Evolutionary conservation across 1,140 invertebrate genomes (phyloP).

Genomic region (Anastatus disparis): DNA sequence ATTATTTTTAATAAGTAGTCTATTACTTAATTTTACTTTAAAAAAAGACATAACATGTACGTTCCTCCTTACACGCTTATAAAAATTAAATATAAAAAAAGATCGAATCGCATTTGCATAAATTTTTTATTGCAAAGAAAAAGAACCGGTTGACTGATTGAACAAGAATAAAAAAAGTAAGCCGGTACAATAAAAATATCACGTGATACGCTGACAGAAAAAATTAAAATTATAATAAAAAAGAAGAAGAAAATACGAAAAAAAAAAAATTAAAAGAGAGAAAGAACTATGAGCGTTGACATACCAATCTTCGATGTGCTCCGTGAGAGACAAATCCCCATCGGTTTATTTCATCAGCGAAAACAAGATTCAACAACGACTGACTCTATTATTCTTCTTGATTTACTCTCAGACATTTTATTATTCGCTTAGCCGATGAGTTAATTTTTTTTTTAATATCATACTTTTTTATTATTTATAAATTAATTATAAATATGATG

Average conservation of each 20-base stretch:
- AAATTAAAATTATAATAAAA: background rate
- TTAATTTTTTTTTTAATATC: background rate
- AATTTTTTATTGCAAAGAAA: no score
- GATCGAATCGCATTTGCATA: no score
- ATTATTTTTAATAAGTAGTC: no score
- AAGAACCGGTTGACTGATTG: background rate
- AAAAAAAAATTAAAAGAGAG: background rate
- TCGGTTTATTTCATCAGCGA: background rate
- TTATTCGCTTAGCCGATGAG: background rate
- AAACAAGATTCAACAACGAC: background rate
- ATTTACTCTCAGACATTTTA: background rate
- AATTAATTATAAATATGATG: no score
- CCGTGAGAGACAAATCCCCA: background rate
- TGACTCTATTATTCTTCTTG: background rate
- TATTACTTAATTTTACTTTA: no score
- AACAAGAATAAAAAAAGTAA: slow-evolving; percentile 2
- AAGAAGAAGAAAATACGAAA: background rate
- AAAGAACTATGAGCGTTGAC: no score
- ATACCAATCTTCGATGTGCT: background rate
- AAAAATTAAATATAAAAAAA: no score
- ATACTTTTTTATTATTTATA: no score
- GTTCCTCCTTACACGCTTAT: no score
- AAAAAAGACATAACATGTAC: no score
- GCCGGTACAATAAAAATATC: slow-evolving; percentile 4
- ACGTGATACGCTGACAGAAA: background rate